phyloP scores from a whole-genome alignment of 2,113 vertebrate genomes.

The Ceyx cyanopectus region DNA sequence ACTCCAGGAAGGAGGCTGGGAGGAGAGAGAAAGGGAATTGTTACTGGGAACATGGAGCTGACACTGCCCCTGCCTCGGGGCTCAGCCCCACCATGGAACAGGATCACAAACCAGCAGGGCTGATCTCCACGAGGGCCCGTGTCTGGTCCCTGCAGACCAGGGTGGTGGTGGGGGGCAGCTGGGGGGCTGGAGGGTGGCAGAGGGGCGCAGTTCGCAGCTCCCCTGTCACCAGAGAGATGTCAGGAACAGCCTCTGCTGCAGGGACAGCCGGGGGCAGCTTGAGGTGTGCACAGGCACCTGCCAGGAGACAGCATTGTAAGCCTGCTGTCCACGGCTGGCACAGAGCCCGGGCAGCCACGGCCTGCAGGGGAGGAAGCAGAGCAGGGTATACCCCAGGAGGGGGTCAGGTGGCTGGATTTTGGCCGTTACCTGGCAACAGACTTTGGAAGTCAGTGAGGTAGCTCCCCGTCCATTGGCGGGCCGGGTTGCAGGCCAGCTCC shows the following conservation, averaged over 20 bases:
- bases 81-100: not conserved
- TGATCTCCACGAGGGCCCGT: slow-evolving; percentile 76
- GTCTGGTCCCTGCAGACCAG: slow-evolving; percentile 82
- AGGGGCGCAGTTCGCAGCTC: slow-evolving; percentile 75
- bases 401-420: not conserved
- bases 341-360: accelerated
- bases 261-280: slow-evolving; percentile 73
- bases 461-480: slow-evolving; percentile 86
- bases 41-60: not conserved
- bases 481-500: slow-evolving; percentile 94
- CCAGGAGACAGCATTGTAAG: accelerated
- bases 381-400: accelerated
- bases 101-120: slow-evolving; percentile 84
- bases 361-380: not conserved
- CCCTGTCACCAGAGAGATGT: slow-evolving; percentile 92
- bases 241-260: slow-evolving; percentile 57
- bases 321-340: accelerated
- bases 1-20: slow-evolving; percentile 87
- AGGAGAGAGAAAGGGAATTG: not conserved
- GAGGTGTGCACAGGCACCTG: slow-evolving; percentile 86
- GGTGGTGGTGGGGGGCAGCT: slow-evolving; percentile 22
- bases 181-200: not conserved
- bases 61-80: not conserved
- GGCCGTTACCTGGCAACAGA: slow-evolving; percentile 87
- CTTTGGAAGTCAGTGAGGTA: slow-evolving; percentile 90